phyloP scores from a whole-genome alignment of 2,113 vertebrate genomes.

The Lipophrys pholis region DNA sequence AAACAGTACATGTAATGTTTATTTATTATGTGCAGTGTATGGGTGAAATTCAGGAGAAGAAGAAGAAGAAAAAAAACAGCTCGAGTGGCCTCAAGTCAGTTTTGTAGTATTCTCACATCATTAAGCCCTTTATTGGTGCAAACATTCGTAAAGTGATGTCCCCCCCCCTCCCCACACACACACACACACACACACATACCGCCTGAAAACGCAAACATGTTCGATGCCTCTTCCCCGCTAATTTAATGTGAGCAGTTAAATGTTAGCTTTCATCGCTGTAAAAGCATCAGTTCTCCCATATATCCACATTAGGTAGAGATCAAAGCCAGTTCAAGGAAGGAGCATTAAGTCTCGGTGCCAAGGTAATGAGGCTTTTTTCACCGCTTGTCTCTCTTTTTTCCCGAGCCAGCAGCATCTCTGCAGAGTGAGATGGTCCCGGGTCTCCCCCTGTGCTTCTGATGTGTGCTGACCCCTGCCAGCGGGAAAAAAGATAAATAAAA shows the following conservation, averaged over 20 bases:
- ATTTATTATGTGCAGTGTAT: too few relatives aligned
- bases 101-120: slow-evolving; percentile 3
- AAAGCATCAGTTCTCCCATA: slow-evolving; percentile 55
- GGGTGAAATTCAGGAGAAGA: too few relatives aligned
- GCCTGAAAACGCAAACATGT: slow-evolving; percentile 40
- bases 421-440: slow-evolving; percentile 38
- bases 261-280: slow-evolving; percentile 66
- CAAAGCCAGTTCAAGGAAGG: slow-evolving; percentile 61
- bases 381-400: slow-evolving; percentile 31
- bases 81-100: background rate
- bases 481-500: background rate
- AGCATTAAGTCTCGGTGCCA: slow-evolving; percentile 48
- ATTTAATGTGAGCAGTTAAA: slow-evolving; percentile 65
- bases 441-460: slow-evolving; percentile 50
- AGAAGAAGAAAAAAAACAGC: too few relatives aligned
- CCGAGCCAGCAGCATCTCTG: slow-evolving; percentile 52
- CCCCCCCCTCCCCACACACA: background rate
- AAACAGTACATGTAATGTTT: too few relatives aligned
- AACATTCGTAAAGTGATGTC: slow-evolving; percentile 7
- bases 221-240: slow-evolving; percentile 26
- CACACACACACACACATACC: background rate
- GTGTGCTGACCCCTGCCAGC: slow-evolving; percentile 50
- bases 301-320: slow-evolving; percentile 65
- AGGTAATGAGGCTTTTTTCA: slow-evolving; percentile 62
- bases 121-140: slow-evolving; percentile 9